phyloP scores from a whole-genome alignment of 1,140 invertebrate genomes.

The Phocides pigmalion region DNA sequence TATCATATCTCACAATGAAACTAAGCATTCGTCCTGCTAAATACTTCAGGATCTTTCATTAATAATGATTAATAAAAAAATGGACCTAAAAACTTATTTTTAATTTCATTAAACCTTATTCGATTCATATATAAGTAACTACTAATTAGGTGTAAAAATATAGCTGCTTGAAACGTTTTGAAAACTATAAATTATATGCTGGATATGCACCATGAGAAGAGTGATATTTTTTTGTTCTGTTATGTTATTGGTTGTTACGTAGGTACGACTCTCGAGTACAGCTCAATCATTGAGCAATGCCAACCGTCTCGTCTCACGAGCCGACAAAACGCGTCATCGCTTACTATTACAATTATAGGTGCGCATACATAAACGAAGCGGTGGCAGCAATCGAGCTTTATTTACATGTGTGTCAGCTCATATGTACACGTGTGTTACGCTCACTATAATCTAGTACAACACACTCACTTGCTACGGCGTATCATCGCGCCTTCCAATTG shows the following conservation, averaged over 20 bases:
- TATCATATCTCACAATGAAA: too few relatives aligned
- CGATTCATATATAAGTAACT: neutral
- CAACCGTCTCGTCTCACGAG: slow-evolving; percentile 81
- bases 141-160: neutral
- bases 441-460: slow-evolving; percentile 52
- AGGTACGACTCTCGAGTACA: slow-evolving; percentile 73
- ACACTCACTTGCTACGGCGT: slow-evolving; percentile 54
- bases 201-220: neutral
- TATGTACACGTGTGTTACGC: slow-evolving; percentile 61
- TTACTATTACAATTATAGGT: slow-evolving; percentile 81
- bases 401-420: slow-evolving; percentile 64
- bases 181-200: neutral
- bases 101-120: too few relatives aligned
- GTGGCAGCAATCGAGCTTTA: slow-evolving; percentile 69
- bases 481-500: slow-evolving; percentile 60
- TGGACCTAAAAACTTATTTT: neutral
- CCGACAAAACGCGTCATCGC: slow-evolving; percentile 82
- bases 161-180: neutral
- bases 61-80: too few relatives aligned
- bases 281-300: slow-evolving; percentile 83
- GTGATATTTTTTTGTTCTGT: slow-evolving; percentile 45
- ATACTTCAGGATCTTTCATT: too few relatives aligned
- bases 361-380: slow-evolving; percentile 75
- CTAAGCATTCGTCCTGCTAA: too few relatives aligned
- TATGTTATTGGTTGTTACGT: slow-evolving; percentile 58